Evolutionary conservation across 1,140 invertebrate species (phyloP).

Genomic region (Thereuonema tuberculata): DNA sequence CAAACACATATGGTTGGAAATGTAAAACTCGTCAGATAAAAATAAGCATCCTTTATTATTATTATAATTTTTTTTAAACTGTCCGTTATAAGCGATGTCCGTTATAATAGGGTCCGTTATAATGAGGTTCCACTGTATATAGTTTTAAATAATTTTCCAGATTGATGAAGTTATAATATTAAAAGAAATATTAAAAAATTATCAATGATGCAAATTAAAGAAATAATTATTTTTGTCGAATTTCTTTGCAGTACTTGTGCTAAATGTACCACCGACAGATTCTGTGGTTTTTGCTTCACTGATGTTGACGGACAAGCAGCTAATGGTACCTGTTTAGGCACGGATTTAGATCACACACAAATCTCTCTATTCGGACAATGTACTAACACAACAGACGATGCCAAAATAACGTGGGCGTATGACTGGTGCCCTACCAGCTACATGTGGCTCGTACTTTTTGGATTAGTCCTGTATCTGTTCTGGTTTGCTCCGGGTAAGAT

Average conservation of each 20-base stretch:
- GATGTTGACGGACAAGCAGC: conserved; percentile 10
- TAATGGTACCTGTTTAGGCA: conserved; percentile 15
- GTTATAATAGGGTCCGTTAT: too few species aligned
- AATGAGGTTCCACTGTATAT: too few species aligned
- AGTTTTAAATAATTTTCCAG: neutral
- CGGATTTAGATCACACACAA: neutral
- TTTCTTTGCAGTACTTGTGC: conserved; percentile 30
- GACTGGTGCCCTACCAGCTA: conserved; percentile 39
- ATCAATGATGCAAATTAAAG: too few species aligned
- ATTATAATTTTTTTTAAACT: too few species aligned
- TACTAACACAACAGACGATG: neutral
- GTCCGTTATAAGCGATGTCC: too few species aligned
- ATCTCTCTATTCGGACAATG: conserved; percentile 12
- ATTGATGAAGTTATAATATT: too few species aligned
- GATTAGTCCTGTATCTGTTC: conserved; percentile 38
- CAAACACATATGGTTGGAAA: too few species aligned
- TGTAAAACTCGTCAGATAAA: too few species aligned
- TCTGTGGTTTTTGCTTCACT: conserved; percentile 39
- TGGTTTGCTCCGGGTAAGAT: conserved; percentile 41
- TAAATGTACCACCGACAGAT: conserved; percentile 30
- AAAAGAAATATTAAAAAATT: too few species aligned
- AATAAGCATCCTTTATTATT: too few species aligned
- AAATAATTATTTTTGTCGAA: neutral
- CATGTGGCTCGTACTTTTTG: conserved; percentile 38
- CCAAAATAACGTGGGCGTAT: conserved; percentile 31